Percentiles rank a stretch among this genome's conserved stretches.
Conservation (phyloP, 35 echinoderm and acorn worm species). For the Apostichopus californicus region DNA sequence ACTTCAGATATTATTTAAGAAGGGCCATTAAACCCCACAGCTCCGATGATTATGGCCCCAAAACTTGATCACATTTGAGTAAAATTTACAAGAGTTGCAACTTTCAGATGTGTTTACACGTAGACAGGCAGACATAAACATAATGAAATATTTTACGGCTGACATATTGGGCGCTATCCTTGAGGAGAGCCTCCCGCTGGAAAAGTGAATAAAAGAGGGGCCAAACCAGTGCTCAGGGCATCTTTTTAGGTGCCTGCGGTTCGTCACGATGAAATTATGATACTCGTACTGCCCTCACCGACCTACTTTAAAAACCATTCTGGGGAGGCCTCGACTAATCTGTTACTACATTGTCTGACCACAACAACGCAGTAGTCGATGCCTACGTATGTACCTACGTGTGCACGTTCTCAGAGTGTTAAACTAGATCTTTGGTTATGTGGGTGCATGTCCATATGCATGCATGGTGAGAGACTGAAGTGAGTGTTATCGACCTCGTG, state of each 20-base stretch:
- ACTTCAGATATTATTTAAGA: conserved; percentile 58
- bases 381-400: too few relatives aligned
- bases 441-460: too few relatives aligned
- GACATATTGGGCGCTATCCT: conserved; percentile 52
- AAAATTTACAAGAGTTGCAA: conserved; percentile 57
- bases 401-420: too few relatives aligned
- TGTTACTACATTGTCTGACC: background rate
- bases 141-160: conserved; percentile 59
- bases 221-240: conserved; percentile 31
- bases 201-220: conserved; percentile 60
- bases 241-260: conserved; percentile 26
- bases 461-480: too few relatives aligned
- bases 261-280: conserved; percentile 25
- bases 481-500: too few relatives aligned
- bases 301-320: conserved; percentile 36
- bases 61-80: conserved; percentile 63
- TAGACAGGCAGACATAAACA: conserved; percentile 64
- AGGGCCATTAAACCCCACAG: conserved; percentile 53
- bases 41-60: conserved; percentile 50
- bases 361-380: too few relatives aligned
- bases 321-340: background rate
- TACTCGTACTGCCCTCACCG: conserved; percentile 36
- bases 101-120: conserved; percentile 56
- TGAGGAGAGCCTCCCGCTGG: background rate
- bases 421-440: too few relatives aligned